Base-by-base conservation (phyloP, 2,797 vertebrate genomes). In the Chanos chanos region DNA sequence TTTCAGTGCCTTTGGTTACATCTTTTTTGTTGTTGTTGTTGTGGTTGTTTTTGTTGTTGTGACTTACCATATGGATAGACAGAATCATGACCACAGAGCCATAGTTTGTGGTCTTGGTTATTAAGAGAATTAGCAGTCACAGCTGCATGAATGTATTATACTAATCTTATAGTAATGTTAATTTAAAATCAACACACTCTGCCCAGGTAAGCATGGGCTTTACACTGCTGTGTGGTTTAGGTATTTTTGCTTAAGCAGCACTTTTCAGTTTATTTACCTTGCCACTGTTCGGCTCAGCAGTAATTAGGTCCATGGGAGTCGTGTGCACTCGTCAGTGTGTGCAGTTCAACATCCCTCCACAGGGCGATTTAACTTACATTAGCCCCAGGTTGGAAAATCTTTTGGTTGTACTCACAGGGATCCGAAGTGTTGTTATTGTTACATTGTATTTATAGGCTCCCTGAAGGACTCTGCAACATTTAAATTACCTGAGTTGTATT, bases 301-400 rank as follows among this genome's bases (percentile, higher is more conserved):
- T 89, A 88, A 90, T 88, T 88, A 88, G 87, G 82, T 86, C 82
- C 86, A 86, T 77, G 83, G 86, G 86, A 86, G 81, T 80, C 76
- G 66, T 69, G 79, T 83, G 86, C 81, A 83, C 85, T 63, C 31
- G 31, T 49, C 13, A 28, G 34, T 39, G 49, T 50, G 44, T 48
- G 25, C 40, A 66, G 61, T 41, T 33, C 31, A 7, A 31, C 45
- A 61, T 81, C 73, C 80, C 58, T 83, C 79, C 84, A 81, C 82
- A 85, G 82, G 83, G 81, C 80, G 82, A 77, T 82, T 87, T 87
- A 87, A 87, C 87, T 86, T 79, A 79, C 83, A 83, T 87, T 86
- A 86, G 84, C 86, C 86, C 81, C 78, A 70, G 88, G 81, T 86
- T 66, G 73, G 73, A 83, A 83, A 88, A 82, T 77, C 84, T 85